Evolutionary conservation across 2,113 vertebrate species (phyloP).

Genomic region (Oryzias melastigma): DNA sequence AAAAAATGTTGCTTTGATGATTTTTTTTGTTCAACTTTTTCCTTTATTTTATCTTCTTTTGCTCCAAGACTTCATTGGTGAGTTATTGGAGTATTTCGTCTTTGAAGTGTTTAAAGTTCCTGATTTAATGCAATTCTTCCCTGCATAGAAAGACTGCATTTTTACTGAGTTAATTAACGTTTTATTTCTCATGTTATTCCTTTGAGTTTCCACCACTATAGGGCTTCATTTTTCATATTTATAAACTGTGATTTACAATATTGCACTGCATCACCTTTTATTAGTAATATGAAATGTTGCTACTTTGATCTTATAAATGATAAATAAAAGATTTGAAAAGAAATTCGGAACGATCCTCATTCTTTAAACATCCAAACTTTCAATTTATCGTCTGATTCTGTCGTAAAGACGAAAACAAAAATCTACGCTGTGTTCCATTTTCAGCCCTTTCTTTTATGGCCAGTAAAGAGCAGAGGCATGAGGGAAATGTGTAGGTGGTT

Average conservation of each 20-base stretch:
- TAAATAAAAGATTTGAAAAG: too few relatives aligned
- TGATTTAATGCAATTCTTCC: constrained; percentile 15
- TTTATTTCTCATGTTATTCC: constrained; percentile 38
- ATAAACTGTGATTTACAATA: constrained; percentile 9
- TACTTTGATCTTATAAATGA: too few relatives aligned
- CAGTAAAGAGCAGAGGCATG: constrained; percentile 58
- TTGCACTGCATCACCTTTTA: neutral
- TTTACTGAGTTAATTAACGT: constrained; percentile 38
- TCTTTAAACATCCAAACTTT: constrained; percentile 23
- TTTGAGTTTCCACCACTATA: constrained; percentile 33
- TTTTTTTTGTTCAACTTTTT: neutral
- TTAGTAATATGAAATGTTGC: too few relatives aligned
- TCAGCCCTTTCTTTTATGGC: constrained; percentile 70
- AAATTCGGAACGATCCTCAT: too few relatives aligned
- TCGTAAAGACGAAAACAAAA: constrained; percentile 51
- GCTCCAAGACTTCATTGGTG: constrained; percentile 8
- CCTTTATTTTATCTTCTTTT: neutral
- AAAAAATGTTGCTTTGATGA: neutral
- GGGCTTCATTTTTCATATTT: constrained; percentile 23
- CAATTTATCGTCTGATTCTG: constrained; percentile 26
- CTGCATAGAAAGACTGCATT: constrained; percentile 15
- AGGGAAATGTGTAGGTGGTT: constrained; percentile 70
- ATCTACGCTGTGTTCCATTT: constrained; percentile 55
- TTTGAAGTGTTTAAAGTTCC: constrained; percentile 18
- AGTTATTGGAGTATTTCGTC: constrained; percentile 8